Base-by-base conservation (phyloP, 2,797 vertebrate genomes). In the Spinibarbus caldwelli region DNA sequence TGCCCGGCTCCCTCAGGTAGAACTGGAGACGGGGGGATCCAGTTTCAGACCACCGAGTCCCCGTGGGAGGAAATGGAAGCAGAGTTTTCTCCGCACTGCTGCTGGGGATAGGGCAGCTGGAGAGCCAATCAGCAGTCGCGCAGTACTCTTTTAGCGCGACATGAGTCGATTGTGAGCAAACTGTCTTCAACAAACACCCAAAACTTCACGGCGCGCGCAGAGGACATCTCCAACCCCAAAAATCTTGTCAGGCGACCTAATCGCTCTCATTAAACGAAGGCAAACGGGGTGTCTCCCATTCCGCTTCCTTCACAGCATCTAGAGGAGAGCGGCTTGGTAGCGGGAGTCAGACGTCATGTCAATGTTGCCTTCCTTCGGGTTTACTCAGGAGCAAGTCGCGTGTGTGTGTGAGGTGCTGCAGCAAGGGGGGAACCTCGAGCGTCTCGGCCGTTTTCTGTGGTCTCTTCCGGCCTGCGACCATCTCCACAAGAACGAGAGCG, bases 381-480 rank as follows among this genome's bases (percentile, higher is more conserved):
- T 99, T 89, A 99, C 97, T 87, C 98, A 99, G 95, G 98, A 99
- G 95, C 98, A 99, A 95, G 98, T 99, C 93, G 97, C 97, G 87
- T 99, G 98, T 91, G 98, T 99, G 64, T 99, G 98, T 91, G 98
- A 99, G 94, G 98, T 99, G 86, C 91, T 99, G 89, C 98, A 99
- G 92, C 98, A 99, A 89, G 98, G 98, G 78, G 98, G 97, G 38
- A 99, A 99, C 94, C 92, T 99, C 89, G 98, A 99, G 93, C 94
- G 98, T 87, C 91, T 99, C 92, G 98, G 98, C 21, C 96, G 98
- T 84, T 98, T 99, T 93, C 93, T 99, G 31, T 99, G 98, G 98
- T 99, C 98, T 26, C 94, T 99, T 62, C 98, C 98, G 15, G 98
- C 98, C 19, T 99, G 98, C 89, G 98, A 99, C 91, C 98, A 99